These are phyloP conservation scores for Brachypalpus laphriformis DNA, from an alignment of 2,888 invertebrate species.

Conservation along the genomic window DNA sequence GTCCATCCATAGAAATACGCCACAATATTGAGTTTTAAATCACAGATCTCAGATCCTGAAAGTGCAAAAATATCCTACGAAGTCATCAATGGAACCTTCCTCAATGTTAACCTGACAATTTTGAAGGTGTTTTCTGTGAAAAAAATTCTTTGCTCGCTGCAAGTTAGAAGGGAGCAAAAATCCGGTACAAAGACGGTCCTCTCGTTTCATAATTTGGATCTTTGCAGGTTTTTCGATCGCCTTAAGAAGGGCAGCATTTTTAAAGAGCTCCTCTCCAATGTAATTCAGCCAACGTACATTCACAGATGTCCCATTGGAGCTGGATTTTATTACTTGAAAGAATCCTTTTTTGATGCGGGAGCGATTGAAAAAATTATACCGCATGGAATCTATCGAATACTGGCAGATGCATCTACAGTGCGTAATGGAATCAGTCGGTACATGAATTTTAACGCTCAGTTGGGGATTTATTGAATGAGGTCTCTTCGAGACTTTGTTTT, in stretches of 20 bases:
- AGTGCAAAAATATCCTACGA: background rate
- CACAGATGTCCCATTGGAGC: background rate
- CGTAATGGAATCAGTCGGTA: background rate
- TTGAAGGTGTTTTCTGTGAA: background rate
- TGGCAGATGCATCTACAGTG: background rate
- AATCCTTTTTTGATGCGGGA: background rate
- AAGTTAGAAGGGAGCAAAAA: background rate
- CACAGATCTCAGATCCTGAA: background rate
- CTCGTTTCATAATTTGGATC: background rate
- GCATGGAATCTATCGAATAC: background rate
- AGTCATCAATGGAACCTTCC: background rate
- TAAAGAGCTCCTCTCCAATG: background rate
- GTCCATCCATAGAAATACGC: background rate
- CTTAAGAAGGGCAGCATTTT: background rate
- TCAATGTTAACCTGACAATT: background rate
- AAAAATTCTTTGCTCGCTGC: background rate
- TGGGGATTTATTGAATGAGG: background rate
- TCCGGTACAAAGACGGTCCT: background rate
- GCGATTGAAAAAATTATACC: background rate
- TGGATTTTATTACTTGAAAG: conserved; percentile 3
- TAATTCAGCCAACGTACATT: background rate
- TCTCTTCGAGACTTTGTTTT: no score
- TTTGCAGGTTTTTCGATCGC: background rate
- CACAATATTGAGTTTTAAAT: background rate
- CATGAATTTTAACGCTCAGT: background rate